Evolutionary conservation across 1,140 invertebrate genomes (phyloP), one percentile per base, ranked within the genome.

Genomic region (Drosophila bocki): DNA sequence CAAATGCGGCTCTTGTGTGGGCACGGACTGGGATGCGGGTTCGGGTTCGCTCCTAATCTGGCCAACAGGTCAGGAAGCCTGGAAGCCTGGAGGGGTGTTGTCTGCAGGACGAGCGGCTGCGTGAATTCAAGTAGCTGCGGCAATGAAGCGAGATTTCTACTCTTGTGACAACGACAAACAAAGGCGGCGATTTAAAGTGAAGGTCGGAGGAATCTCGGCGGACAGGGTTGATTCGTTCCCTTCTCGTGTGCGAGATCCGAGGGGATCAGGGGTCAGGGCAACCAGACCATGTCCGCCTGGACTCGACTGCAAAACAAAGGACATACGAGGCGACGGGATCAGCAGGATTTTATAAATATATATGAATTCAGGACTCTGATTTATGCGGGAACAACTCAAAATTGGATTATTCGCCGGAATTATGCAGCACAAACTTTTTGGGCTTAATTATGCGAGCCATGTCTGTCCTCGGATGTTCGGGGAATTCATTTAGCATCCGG

Each of bases 141-240:
- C 79, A 71, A 64, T 80, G 71, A 76, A 77, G 65, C 71, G 58
- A 61, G 61, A 64, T 77, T 84, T 83, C 64, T 77, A 72, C 76
- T 84, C 63, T 72, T 80, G 75, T 71, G 81, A 84, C 68, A 78
- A 57, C 62, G 51, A 35, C 61, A 64, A 32, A 61, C 78, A 77
- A 82, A 44, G 42, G 60, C 62, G 69, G 53, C 56, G 53, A 76
- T 63, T 80, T 60, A 84, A 67, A 80, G 64, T 75, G 62, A 83
- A 75, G 70, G 81, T 76, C 67, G 39, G 17, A 35, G 41, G 22
- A 35, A 19, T 33, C 26, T 8, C 59, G 60, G 37, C 41, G 41
- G 19, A 11, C 68, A 48, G 75, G 80, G 75, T 65, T 59, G 42
- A 53, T 51, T 50, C n/a, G 32, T 57, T 67, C 35, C 33, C 17